These are phyloP conservation scores for Caloenas nicobarica DNA, from an alignment of 2,113 vertebrate species.

Conservation along the genomic window DNA sequence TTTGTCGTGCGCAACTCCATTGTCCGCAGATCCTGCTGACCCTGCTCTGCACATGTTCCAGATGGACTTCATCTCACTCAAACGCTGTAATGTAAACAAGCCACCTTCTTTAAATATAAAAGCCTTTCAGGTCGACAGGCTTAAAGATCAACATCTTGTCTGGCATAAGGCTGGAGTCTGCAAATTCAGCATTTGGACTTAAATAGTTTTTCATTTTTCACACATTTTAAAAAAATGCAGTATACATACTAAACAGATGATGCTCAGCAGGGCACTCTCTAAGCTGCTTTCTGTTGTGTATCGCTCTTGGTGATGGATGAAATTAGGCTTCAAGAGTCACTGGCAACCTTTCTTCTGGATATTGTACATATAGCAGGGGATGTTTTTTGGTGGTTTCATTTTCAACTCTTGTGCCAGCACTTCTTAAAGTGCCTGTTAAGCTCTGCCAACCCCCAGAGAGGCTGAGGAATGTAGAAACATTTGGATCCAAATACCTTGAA, in stretches of 20 bases:
- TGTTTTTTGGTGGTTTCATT: background rate
- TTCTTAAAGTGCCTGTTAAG: background rate
- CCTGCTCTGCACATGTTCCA: slow-evolving; percentile 3
- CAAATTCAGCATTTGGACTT: slow-evolving; percentile 58
- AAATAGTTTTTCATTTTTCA: slow-evolving; percentile 51
- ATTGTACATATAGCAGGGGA: background rate
- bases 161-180: slow-evolving; percentile 52
- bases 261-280: slow-evolving; percentile 61
- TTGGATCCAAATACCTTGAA: slow-evolving; percentile 6
- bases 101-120: slow-evolving; percentile 20
- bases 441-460: slow-evolving; percentile 10
- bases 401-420: background rate
- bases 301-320: slow-evolving; percentile 20
- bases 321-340: slow-evolving; percentile 40
- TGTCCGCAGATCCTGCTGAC: background rate
- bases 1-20: background rate
- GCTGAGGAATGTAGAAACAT: background rate
- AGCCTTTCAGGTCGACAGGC: slow-evolving; percentile 16
- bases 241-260: slow-evolving; percentile 57
- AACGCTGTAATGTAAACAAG: rapidly evolving
- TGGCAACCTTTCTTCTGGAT: slow-evolving; percentile 20
- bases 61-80: background rate
- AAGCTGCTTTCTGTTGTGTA: slow-evolving; percentile 52
- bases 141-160: slow-evolving; percentile 40
- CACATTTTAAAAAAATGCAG: slow-evolving; percentile 16